Base-by-base conservation (phyloP, 2,113 vertebrate genomes). In the Chloebia gouldiae region DNA sequence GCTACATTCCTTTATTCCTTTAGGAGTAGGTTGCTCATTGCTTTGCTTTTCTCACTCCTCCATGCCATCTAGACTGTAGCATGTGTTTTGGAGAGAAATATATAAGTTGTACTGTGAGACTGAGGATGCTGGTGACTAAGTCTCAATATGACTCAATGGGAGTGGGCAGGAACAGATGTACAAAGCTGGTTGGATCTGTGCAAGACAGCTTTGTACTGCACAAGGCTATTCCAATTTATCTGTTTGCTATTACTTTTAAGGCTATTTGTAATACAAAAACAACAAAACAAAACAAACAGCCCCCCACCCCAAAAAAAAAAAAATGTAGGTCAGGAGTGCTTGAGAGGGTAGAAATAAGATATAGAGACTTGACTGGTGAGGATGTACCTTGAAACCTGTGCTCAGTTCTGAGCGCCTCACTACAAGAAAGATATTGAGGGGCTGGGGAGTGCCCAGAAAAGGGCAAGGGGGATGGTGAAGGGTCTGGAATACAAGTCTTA, bases 161-260 rank as follows among this genome's bases (percentile, higher is more conserved):
- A 97, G 97, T 97, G 91, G 97, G 98, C 82, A 95, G 97, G 23
- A 95, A 95, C 97, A 98, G 97, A 98, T 98, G 98, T 69, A 96
- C 72, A 70, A 81, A 88, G 82, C 82, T 83, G 79, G 90, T 86
- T 85, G 61, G 50, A 63, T 93, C 78, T 81, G 63, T 88, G 84
- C 85, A 83, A 88, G 68, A 49, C 79, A 93, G 91, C 63, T 94
- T 82, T 81, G 35, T 44, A 56, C 79, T 39, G 75, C 65, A 87
- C 94, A 84, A 92, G 69, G 57, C 85, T 72, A 81, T 64, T 86
- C 47, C 60, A 83, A 94, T 91, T 45, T 31, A 54, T 88, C 82
- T 95, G 40, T 81, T 94, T 94, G 84, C 73, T 79, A 23, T 73
- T 88, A 23, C 35, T 89, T 59, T 56, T 79, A 42, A 88, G 68